Evolutionary conservation across 2,797 vertebrate species (phyloP).

Genomic region (Rhabdophis nuchalis): DNA sequence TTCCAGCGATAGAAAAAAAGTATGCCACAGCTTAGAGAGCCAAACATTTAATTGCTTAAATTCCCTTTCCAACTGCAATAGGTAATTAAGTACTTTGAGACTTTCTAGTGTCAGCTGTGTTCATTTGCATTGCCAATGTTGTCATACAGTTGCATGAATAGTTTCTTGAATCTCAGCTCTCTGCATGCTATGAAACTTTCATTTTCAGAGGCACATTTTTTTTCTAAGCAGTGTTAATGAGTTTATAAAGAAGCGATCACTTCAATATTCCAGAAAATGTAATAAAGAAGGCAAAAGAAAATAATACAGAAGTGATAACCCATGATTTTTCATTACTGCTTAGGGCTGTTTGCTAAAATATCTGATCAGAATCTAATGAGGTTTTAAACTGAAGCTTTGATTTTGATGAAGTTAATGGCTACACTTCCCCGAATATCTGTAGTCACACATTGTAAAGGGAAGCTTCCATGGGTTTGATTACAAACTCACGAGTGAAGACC

Average conservation of each 20-base stretch:
- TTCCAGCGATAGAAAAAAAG: not conserved
- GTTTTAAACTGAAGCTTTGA: not conserved
- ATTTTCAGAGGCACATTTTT: slow-evolving; percentile 60
- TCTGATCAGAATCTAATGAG: slow-evolving; percentile 27
- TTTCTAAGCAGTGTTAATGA: slow-evolving; percentile 62
- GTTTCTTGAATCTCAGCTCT: slow-evolving; percentile 3
- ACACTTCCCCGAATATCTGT: not conserved
- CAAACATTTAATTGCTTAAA: not conserved
- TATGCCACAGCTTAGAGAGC: not conserved
- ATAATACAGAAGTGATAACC: slow-evolving; percentile 24
- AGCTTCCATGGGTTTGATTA: not conserved
- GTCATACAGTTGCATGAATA: not conserved
- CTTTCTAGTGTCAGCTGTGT: not conserved
- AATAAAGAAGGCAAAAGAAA: slow-evolving; percentile 40
- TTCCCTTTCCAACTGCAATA: not conserved
- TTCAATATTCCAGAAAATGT: slow-evolving; percentile 59
- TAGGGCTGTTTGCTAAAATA: slow-evolving; percentile 30
- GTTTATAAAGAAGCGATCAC: slow-evolving; percentile 44
- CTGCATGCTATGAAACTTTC: slow-evolving; percentile 51
- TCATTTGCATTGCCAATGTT: not conserved
- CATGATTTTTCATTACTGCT: slow-evolving; percentile 52
- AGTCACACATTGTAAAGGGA: not conserved
- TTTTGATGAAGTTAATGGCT: slow-evolving; percentile 17
- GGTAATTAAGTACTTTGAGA: not conserved
- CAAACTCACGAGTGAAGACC: not conserved